Evolutionary conservation across 2,113 vertebrate species (phyloP).

Genomic region (Okapia johnstoni): DNA sequence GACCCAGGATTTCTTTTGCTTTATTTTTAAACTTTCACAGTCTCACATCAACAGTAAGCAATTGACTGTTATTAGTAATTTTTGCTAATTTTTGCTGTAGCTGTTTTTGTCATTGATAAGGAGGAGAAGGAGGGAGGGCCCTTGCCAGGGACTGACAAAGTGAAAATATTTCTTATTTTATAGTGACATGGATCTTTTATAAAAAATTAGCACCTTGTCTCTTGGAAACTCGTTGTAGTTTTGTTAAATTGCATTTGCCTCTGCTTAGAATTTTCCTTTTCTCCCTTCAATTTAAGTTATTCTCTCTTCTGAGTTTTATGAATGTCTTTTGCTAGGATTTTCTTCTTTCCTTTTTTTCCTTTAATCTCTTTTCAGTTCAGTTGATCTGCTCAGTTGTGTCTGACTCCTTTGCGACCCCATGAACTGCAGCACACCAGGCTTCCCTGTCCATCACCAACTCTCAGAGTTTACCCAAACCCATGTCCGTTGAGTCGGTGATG

Average conservation of each 20-base stretch:
- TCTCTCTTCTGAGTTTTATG: not conserved
- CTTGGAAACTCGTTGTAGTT: not conserved
- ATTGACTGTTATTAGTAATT: not conserved
- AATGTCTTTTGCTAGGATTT: not conserved
- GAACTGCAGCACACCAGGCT: fast-evolving
- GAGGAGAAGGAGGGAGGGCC: not conserved
- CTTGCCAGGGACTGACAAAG: not conserved
- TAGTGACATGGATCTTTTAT: not conserved
- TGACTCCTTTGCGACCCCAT: fast-evolving
- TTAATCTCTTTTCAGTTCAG: not conserved
- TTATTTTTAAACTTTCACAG: constrained; percentile 7
- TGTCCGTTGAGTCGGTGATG: not conserved
- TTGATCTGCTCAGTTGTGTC: not conserved
- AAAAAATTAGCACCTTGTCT: not conserved
- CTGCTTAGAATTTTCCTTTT: constrained; percentile 13
- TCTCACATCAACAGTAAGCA: not conserved
- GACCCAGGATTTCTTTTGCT: not conserved
- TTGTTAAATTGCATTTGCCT: not conserved
- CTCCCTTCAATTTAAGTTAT: not conserved
- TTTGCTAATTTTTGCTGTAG: not conserved
- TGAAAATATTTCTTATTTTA: constrained; percentile 10
- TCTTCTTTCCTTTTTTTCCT: not conserved
- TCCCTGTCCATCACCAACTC: not conserved
- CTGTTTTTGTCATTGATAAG: not conserved
- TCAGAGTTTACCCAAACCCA: fast-evolving